Evolutionary conservation across 2,113 vertebrate genomes (phyloP).

Genomic region (Malurus elegans): DNA sequence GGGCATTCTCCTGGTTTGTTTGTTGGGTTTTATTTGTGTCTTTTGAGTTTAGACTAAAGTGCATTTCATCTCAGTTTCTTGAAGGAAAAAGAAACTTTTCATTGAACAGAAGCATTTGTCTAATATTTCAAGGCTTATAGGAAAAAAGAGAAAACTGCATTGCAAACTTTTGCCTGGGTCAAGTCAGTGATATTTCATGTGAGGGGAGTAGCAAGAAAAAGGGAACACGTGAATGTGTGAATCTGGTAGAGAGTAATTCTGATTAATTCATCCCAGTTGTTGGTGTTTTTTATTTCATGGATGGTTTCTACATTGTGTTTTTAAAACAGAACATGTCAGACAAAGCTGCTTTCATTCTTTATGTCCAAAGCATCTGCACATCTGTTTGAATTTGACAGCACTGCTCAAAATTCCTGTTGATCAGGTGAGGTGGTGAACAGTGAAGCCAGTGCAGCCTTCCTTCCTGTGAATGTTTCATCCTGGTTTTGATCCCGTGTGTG

Average conservation of each 20-base stretch:
- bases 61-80: background rate
- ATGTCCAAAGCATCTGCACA: background rate
- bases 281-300: background rate
- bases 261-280: background rate
- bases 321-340: background rate
- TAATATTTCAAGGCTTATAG: background rate
- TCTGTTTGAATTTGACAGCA: background rate
- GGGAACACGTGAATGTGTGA: accelerated
- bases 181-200: background rate
- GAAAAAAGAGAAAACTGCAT: background rate
- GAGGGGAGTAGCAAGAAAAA: background rate
- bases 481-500: background rate
- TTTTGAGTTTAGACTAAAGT: background rate
- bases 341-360: background rate
- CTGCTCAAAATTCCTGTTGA: background rate
- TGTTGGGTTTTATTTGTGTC: background rate
- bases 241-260: background rate
- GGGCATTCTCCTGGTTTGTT: background rate
- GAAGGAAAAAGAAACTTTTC: background rate
- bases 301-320: background rate
- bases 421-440: background rate
- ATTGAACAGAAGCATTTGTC: background rate
- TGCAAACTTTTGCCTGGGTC: background rate
- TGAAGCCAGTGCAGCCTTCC: background rate
- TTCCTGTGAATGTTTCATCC: background rate